Percentiles rank a stretch among this genome's conserved stretches.
These are phyloP conservation scores for Bombus balteatus DNA, from an alignment of 1,140 invertebrate genomes.

Conservation along the genomic window DNA sequence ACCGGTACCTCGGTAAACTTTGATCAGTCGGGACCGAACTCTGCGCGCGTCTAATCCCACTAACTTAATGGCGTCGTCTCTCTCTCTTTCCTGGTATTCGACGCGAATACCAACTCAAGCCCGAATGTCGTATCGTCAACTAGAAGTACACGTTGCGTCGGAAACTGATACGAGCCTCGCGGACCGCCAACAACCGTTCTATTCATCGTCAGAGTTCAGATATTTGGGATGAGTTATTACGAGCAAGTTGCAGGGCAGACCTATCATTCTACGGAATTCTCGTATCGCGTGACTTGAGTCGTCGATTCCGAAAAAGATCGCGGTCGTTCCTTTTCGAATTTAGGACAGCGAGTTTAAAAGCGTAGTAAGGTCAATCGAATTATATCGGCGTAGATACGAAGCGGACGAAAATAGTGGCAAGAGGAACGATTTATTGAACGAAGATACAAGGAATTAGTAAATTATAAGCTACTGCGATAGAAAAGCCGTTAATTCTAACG, in stretches of 20 bases:
- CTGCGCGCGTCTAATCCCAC: slow-evolving; percentile 55
- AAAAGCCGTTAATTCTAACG: background rate
- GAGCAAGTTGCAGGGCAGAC: background rate
- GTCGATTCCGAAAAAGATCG: background rate
- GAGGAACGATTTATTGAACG: background rate
- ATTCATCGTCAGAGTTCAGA: background rate
- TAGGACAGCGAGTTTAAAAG: background rate
- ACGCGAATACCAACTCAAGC: slow-evolving; percentile 54
- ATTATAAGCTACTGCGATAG: background rate
- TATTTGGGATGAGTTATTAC: background rate
- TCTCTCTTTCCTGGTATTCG: slow-evolving; percentile 25
- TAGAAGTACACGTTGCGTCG: background rate
- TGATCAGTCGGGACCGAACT: slow-evolving; percentile 68
- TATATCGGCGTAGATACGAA: background rate
- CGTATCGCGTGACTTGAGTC: background rate
- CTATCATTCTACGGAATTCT: background rate
- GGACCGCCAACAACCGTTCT: background rate
- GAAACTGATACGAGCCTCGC: background rate
- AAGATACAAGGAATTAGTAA: background rate
- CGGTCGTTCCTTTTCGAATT: background rate
- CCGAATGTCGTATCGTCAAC: slow-evolving; percentile 27
- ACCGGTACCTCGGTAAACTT: slow-evolving; percentile 57
- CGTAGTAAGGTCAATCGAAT: background rate
- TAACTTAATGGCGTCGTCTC: slow-evolving; percentile 56
- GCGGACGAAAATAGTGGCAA: background rate